Conservation (phyloP, 2,888 invertebrate species). For the Aphidius colemani region DNA sequence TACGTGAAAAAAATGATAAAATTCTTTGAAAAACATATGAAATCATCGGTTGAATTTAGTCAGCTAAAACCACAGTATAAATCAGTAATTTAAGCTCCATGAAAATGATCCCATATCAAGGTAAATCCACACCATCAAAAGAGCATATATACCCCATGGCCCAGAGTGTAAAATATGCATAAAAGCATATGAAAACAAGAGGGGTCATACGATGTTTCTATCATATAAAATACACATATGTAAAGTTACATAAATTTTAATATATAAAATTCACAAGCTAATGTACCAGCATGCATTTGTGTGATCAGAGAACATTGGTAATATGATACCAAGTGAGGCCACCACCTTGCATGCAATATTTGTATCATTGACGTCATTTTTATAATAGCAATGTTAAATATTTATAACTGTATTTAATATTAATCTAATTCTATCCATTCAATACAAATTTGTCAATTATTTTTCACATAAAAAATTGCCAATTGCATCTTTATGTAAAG, state of each 20-base stretch:
- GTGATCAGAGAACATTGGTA: conserved; percentile 26
- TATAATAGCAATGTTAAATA: conserved; percentile 4
- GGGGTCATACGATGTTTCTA: too few relatives aligned
- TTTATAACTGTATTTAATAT: neutral
- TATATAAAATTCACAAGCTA: neutral
- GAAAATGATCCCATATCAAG: conserved; percentile 41
- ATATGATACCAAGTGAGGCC: conserved; percentile 38
- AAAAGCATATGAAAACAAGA: too few relatives aligned
- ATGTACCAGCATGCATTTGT: conserved; percentile 14
- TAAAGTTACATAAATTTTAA: neutral
- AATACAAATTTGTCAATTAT: too few relatives aligned
- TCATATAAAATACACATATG: conserved; percentile 8
- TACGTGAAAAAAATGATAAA: too few relatives aligned
- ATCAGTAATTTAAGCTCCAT: conserved; percentile 45
- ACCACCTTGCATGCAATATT: conserved; percentile 42
- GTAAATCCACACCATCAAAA: conserved; percentile 9
- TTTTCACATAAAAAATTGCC: too few relatives aligned
- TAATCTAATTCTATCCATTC: too few relatives aligned
- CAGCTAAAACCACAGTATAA: conserved; percentile 31
- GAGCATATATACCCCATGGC: neutral
- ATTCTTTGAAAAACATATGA: too few relatives aligned
- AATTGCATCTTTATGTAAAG: too few relatives aligned
- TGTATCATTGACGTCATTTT: conserved; percentile 35
- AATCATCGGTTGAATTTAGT: too few relatives aligned
- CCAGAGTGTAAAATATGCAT: conserved; percentile 26